Percentiles rank a stretch among this genome's conserved stretches.
phyloP scores from a whole-genome alignment of 2,888 invertebrate species.

The Saturnia japonica region DNA sequence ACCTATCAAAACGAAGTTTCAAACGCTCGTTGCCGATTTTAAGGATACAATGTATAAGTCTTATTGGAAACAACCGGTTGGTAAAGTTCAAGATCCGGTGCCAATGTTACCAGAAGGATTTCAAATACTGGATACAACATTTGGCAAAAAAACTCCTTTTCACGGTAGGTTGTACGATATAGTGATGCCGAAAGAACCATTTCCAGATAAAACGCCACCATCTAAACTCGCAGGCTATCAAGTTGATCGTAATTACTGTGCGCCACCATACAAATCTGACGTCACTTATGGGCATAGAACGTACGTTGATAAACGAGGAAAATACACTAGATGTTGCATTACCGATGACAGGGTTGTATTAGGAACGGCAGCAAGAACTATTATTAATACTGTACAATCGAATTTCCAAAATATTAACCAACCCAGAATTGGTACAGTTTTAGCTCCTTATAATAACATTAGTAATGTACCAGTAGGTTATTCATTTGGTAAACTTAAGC shows the following conservation, averaged over 20 bases:
- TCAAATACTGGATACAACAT: constrained; percentile 53
- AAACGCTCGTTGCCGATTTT: constrained; percentile 58
- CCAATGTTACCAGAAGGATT: constrained; percentile 70
- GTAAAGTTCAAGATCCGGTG: constrained; percentile 50
- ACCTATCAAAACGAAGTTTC: constrained; percentile 60
- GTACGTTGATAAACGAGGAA: constrained; percentile 71
- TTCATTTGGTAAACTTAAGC: constrained; percentile 55
- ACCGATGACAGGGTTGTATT: constrained; percentile 57
- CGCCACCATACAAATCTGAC: constrained; percentile 65
- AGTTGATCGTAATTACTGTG: constrained; percentile 56
- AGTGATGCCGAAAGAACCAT: constrained; percentile 62
- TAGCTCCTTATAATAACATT: constrained; percentile 77
- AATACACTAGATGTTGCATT: constrained; percentile 69
- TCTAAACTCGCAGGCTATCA: constrained; percentile 52
- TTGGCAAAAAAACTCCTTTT: constrained; percentile 54
- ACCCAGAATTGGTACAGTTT: constrained; percentile 59
- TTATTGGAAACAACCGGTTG: constrained; percentile 65
- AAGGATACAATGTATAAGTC: constrained; percentile 63
- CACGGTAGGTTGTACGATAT: constrained; percentile 63
- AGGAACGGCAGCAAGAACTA: constrained; percentile 59
- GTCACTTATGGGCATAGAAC: constrained; percentile 71
- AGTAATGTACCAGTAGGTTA: constrained; percentile 67
- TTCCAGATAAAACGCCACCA: constrained; percentile 54
- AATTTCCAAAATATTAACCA: constrained; percentile 59
- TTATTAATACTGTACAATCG: constrained; percentile 65